Evolutionary conservation across 2,888 invertebrate species (phyloP), one percentile per base, ranked within the genome.

Genomic region (Tachina fera): DNA sequence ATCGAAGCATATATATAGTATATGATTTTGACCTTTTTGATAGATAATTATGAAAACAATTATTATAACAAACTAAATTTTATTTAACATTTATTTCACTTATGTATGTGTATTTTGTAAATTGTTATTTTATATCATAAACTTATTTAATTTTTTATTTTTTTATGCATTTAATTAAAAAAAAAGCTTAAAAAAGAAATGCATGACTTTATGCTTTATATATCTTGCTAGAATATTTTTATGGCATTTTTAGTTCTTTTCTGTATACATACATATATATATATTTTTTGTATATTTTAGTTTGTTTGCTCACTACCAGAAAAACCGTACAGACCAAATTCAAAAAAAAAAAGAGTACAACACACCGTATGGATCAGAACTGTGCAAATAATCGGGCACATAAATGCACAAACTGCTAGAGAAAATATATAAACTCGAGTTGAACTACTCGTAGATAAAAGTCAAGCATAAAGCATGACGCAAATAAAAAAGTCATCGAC

Each of bases 401-500:
- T 61, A 71, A 77, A 68, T 67, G 61, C 22, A 77, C 51, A 53
- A 56, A 39, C 67, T 60, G 22, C 68, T 51, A 31, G 43, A 58
- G 68, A 80, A 61, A 49, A 72, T 41, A 68, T 41, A 79, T 9
- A 72, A 63, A 49, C 43, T 43, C 61, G 53, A 74, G 53, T 63
- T 67, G 10, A 68, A 60, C 49, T 58, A n/a, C 45, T 79, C 31
- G 71, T 45, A 49, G 41, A 71, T 65, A 84, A 84, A 61, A 80
- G 79, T 72, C 72, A 39, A 83, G 72, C 76, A 80, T 72, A 80
- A 80, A 72, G 76, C 75, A 86, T 76, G 86, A 80, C 76, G 86
- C 79, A 83, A 86, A 79, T 83, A 79, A 72, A 86, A 80, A 80
- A 83, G 79, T 83, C 86, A 58, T 72, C 79, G 86, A 86, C 86